Conservation (phyloP, 2,113 vertebrate genomes). For the Pseudopipra pipra region DNA sequence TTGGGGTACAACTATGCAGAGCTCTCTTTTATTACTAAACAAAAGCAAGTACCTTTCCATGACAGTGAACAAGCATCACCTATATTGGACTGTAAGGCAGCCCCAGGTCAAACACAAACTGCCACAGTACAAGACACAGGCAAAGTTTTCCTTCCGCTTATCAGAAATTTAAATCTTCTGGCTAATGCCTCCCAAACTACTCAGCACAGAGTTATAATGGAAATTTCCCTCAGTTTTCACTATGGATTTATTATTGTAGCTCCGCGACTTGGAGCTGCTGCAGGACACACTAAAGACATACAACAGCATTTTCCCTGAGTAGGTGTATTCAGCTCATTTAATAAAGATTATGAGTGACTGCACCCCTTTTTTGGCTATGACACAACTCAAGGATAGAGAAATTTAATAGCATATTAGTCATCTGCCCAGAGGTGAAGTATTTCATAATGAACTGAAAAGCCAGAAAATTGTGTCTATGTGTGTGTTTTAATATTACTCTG, state of each 20-base stretch:
- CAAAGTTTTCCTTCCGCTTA: background rate
- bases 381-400: conserved; percentile 54
- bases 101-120: background rate
- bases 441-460: conserved; percentile 63
- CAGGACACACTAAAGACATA: conserved; percentile 33
- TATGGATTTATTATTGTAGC: background rate
- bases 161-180: background rate
- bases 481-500: conserved; percentile 33
- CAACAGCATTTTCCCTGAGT: conserved; percentile 42
- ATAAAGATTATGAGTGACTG: conserved; percentile 64
- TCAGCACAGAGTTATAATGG: background rate
- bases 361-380: conserved; percentile 46
- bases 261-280: background rate
- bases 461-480: conserved; percentile 15
- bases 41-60: background rate
- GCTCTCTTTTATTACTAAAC: background rate
- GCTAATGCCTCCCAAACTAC: background rate
- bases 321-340: conserved; percentile 51
- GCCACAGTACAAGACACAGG: background rate
- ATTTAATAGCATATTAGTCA: conserved; percentile 73
- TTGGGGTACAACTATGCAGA: background rate
- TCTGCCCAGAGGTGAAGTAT: conserved; percentile 60
- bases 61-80: background rate
- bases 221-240: background rate
- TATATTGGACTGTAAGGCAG: background rate